phyloP scores from a whole-genome alignment of 2,888 invertebrate genomes.

The Sturmia bella region DNA sequence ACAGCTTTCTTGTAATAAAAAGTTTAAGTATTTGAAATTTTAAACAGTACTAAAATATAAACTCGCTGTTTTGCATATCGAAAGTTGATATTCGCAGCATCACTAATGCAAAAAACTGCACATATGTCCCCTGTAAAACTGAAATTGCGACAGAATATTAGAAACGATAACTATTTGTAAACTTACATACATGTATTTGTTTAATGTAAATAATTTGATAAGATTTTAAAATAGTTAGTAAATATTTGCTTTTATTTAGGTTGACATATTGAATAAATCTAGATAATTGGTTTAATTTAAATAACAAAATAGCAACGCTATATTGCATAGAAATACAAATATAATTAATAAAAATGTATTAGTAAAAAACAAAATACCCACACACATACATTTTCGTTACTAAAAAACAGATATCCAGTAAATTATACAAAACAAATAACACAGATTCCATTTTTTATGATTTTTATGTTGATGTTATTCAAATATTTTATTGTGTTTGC shows the following conservation, averaged over 20 bases:
- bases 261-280: conserved; percentile 53
- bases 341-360: conserved; percentile 15
- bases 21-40: too few relatives aligned
- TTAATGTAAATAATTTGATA: conserved; percentile 61
- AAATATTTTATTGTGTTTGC: conserved; percentile 35
- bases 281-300: conserved; percentile 54
- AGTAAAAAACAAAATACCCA: background rate
- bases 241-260: conserved; percentile 66
- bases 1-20: too few relatives aligned
- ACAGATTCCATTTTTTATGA: conserved; percentile 56
- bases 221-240: conserved; percentile 66
- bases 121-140: conserved; percentile 39
- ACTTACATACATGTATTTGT: background rate
- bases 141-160: conserved; percentile 16
- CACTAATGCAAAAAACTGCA: background rate
- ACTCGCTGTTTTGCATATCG: too few relatives aligned
- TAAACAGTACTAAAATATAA: too few relatives aligned
- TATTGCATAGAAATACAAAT: conserved; percentile 37
- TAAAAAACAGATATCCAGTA: conserved; percentile 9
- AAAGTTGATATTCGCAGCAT: too few relatives aligned
- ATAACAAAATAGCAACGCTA: conserved; percentile 46
- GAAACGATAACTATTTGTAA: background rate
- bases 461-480: conserved; percentile 40
- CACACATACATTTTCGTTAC: conserved; percentile 3
- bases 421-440: conserved; percentile 36